phyloP scores from a whole-genome alignment of 2,797 vertebrate species.

The Rhodeus uyekii region DNA sequence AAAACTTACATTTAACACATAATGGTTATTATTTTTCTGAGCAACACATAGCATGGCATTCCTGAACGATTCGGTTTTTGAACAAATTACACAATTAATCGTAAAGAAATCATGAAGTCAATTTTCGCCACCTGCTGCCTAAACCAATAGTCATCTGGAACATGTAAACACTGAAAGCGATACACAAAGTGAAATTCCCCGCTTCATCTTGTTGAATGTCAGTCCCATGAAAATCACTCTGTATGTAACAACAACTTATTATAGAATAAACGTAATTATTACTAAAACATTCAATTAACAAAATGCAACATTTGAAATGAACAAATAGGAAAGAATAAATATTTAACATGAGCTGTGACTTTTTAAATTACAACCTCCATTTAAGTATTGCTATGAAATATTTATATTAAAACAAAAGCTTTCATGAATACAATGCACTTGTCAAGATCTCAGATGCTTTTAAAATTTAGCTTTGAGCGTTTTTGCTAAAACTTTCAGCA shows the following conservation, averaged over 20 bases:
- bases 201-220: neutral
- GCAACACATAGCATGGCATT: neutral
- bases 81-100: neutral
- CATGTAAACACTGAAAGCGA: neutral
- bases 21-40: too few species aligned
- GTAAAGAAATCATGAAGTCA: neutral
- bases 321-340: slow-evolving; percentile 46
- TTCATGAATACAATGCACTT: slow-evolving; percentile 2
- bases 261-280: too few species aligned
- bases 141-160: neutral
- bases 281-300: neutral
- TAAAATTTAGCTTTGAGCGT: slow-evolving; percentile 18
- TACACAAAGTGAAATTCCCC: neutral
- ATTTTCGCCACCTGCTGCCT: neutral
- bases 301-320: neutral
- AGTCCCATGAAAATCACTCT: neutral
- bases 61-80: neutral
- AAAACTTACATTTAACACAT: neutral
- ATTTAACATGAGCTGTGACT: slow-evolving; percentile 36
- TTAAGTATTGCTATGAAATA: slow-evolving; percentile 40
- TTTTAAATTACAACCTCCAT: slow-evolving; percentile 17
- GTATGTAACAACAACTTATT: neutral
- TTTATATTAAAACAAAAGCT: slow-evolving; percentile 42
- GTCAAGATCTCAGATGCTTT: neutral
- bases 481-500: neutral